phyloP scores from a whole-genome alignment of 2,888 invertebrate species.

The Pristionchus japonicus region DNA sequence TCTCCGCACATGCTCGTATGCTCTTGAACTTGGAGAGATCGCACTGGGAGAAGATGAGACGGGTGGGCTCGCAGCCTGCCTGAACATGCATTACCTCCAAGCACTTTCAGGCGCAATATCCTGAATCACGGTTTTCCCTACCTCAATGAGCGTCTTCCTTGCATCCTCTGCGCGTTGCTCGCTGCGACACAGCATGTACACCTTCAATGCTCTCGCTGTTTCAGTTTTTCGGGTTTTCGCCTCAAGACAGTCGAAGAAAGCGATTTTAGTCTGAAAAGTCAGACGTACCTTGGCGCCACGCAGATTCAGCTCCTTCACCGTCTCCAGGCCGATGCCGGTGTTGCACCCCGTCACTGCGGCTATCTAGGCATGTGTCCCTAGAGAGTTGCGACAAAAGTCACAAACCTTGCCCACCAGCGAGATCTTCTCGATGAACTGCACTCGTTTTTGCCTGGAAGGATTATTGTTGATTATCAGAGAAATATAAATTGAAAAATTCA shows the following conservation, averaged over 20 bases:
- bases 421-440: not conserved
- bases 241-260: too few relatives aligned
- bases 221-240: too few relatives aligned
- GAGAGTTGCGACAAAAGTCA: not conserved
- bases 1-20: conserved; percentile 62
- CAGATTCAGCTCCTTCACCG: conserved; percentile 66
- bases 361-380: conserved; percentile 77
- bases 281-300: conserved; percentile 67
- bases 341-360: conserved; percentile 81
- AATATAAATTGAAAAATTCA: too few relatives aligned
- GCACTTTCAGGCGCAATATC: too few relatives aligned
- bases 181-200: conserved; percentile 72
- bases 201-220: conserved; percentile 48
- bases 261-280: too few relatives aligned
- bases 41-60: conserved; percentile 67
- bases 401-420: not conserved
- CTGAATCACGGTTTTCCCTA: not conserved
- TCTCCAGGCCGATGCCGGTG: conserved; percentile 82
- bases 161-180: conserved; percentile 66
- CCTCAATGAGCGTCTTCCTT: conserved; percentile 56
- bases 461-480: not conserved
- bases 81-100: conserved; percentile 45
- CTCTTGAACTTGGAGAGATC: conserved; percentile 70
- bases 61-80: conserved; percentile 70
- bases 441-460: not conserved